Conservation (phyloP, 2,113 vertebrate genomes). For the Tringa solitaria region DNA sequence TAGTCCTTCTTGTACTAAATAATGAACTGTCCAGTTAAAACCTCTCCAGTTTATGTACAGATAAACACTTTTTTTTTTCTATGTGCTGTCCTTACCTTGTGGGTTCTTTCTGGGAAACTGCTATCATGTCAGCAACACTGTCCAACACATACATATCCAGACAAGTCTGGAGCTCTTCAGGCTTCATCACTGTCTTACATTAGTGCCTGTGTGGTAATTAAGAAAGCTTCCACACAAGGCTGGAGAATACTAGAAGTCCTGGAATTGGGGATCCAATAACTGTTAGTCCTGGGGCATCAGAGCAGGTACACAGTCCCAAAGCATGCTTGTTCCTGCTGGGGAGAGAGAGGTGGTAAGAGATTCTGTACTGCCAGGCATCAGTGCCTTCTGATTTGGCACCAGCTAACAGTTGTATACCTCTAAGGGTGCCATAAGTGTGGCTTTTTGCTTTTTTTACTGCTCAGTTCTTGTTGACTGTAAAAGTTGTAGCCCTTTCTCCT, state of each 20-base stretch:
- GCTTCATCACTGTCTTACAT: not conserved
- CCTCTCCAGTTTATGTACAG: not conserved
- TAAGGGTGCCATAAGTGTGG: rapidly evolving
- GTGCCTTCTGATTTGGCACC: not conserved
- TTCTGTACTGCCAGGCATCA: not conserved
- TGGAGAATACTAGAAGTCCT: not conserved
- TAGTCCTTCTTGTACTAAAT: not conserved
- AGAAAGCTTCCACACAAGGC: not conserved
- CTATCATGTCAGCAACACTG: not conserved
- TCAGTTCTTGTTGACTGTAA: not conserved
- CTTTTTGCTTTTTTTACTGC: not conserved
- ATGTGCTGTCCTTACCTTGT: not conserved
- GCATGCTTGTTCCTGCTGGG: not conserved
- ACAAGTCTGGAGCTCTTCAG: not conserved
- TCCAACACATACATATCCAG: not conserved
- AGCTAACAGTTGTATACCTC: not conserved
- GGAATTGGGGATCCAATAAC: not conserved
- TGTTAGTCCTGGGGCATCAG: not conserved
- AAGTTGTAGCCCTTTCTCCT: not conserved
- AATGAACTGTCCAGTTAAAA: not conserved
- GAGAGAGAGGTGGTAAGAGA: not conserved
- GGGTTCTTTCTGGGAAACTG: not conserved
- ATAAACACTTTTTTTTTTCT: not conserved
- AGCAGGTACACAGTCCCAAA: not conserved
- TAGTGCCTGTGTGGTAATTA: not conserved